These are phyloP conservation scores for Ormyrus labotus DNA, from an alignment of 2,888 invertebrate genomes.

Conservation along the genomic window DNA sequence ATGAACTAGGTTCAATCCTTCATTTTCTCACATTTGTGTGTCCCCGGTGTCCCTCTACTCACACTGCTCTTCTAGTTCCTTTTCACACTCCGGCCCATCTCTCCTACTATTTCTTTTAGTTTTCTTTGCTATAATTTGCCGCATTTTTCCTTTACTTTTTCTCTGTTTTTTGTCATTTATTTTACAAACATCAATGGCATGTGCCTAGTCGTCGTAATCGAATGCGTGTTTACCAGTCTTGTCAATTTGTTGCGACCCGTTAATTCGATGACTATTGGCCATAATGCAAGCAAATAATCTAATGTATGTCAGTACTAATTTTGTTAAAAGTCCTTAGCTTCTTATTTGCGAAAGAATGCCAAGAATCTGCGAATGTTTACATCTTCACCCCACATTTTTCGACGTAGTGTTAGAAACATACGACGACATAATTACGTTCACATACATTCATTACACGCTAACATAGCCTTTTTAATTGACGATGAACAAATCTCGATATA, in stretches of 20 bases:
- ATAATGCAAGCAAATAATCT: constrained; percentile 8
- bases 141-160: neutral
- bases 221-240: constrained; percentile 27
- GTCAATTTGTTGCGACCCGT: neutral
- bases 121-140: constrained; percentile 20
- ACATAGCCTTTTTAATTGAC: neutral
- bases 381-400: constrained; percentile 8
- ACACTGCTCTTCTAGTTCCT: constrained; percentile 28
- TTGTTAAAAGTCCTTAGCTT: constrained; percentile 35
- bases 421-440: constrained; percentile 2
- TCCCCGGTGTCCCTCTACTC: neutral
- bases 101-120: neutral
- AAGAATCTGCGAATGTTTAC: constrained; percentile 20
- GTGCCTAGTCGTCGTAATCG: constrained; percentile 22
- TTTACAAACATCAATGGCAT: constrained; percentile 29
- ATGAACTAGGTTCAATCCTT: constrained; percentile 38
- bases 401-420: constrained; percentile 7
- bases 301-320: neutral
- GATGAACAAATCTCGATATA: constrained; percentile 29
- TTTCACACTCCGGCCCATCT: neutral
- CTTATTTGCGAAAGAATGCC: constrained; percentile 36
- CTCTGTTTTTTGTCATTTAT: neutral
- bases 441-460: neutral
- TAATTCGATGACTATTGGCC: neutral
- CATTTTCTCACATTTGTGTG: constrained; percentile 11